phyloP scores from a whole-genome alignment of 2,888 invertebrate species.

The Plagodis pulveraria region DNA sequence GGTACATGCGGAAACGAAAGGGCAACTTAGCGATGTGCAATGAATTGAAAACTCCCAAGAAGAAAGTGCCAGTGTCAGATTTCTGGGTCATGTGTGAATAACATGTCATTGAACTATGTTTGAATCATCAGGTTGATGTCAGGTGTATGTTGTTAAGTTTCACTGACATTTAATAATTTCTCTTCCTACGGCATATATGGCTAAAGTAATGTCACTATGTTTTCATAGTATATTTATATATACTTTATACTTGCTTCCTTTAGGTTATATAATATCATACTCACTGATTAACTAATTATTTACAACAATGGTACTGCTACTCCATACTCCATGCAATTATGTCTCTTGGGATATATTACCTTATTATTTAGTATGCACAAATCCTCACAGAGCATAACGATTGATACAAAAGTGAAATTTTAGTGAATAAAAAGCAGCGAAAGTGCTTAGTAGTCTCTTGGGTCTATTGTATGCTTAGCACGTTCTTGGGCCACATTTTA shows the following conservation, averaged over 20 bases:
- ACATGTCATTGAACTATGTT: conserved; percentile 77
- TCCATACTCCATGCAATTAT: conserved; percentile 48
- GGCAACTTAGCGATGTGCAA: conserved; percentile 54
- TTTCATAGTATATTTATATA: no score
- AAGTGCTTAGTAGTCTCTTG: conserved; percentile 69
- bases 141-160: conserved; percentile 46
- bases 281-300: conserved; percentile 8
- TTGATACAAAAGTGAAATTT: conserved; percentile 78
- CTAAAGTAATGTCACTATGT: neutral
- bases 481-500: conserved; percentile 67
- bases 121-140: conserved; percentile 54
- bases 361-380: conserved; percentile 42
- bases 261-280: conserved; percentile 6
- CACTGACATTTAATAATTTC: conserved; percentile 23
- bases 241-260: neutral
- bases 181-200: conserved; percentile 12
- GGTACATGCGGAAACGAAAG: conserved; percentile 30
- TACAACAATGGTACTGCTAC: conserved; percentile 18
- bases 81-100: conserved; percentile 76
- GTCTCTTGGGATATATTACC: conserved; percentile 48
- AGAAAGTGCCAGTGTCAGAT: conserved; percentile 77
- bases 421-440: conserved; percentile 75
- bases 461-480: conserved; percentile 72
- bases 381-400: conserved; percentile 31
- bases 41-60: conserved; percentile 70